phyloP scores from a whole-genome alignment of 2,113 vertebrate genomes.

The Neolamprologus hecqui region DNA sequence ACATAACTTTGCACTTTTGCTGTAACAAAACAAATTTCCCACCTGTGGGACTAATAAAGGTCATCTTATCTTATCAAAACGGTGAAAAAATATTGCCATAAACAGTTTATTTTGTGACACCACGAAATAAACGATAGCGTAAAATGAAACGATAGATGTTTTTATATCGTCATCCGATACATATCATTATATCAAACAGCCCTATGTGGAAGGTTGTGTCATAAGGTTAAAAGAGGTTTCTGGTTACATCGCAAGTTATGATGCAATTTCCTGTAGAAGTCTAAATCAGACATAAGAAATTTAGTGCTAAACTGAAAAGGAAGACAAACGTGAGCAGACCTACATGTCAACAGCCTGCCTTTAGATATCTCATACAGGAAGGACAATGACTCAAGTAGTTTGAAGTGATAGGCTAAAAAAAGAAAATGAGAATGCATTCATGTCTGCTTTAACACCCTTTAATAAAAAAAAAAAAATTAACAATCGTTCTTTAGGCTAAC shows the following conservation, averaged over 20 bases:
- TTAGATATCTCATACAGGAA: neutral
- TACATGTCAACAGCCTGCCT: neutral
- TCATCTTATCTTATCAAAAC: neutral
- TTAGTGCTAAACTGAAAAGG: neutral
- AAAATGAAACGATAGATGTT: neutral
- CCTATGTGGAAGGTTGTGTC: neutral
- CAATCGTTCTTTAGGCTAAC: neutral
- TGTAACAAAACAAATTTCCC: too few relatives aligned
- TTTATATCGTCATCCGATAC: neutral
- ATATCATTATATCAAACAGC: neutral
- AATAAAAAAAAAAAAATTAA: rapidly evolving
- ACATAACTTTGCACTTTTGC: too few relatives aligned
- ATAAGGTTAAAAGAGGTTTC: neutral
- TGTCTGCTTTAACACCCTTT: neutral
- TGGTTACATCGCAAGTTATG: neutral
- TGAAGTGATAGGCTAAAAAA: neutral
- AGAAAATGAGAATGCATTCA: neutral
- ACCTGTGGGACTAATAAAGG: too few relatives aligned
- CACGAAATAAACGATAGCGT: neutral
- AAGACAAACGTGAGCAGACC: neutral
- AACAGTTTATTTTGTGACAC: neutral
- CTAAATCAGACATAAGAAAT: neutral
- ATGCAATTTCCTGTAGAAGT: neutral
- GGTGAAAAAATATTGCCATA: neutral
- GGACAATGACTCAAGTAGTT: neutral